Conservation (phyloP, 2,113 vertebrate genomes). For the Xenotilapia longispinis region DNA sequence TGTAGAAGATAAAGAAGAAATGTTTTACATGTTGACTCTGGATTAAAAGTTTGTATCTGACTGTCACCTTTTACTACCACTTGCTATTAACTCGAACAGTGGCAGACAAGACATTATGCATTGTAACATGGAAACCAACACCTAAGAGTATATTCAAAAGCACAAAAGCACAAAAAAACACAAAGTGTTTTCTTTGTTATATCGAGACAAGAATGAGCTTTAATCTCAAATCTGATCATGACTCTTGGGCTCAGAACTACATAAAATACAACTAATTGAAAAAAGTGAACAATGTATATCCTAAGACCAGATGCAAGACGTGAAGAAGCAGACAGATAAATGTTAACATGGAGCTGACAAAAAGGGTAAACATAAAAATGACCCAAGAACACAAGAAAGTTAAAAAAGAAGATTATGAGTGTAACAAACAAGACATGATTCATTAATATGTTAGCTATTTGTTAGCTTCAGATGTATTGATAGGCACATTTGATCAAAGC, state of each 20-base stretch:
- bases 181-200: neutral
- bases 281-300: neutral
- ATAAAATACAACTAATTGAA: neutral
- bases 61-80: neutral
- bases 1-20: neutral
- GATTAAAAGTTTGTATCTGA: neutral
- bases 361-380: neutral
- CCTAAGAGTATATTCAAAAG: neutral
- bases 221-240: neutral
- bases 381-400: neutral
- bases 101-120: neutral
- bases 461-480: neutral
- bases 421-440: neutral
- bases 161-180: neutral
- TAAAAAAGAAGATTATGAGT: neutral
- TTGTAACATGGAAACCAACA: neutral
- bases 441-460: neutral
- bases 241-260: neutral
- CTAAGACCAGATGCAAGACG: neutral
- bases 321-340: neutral
- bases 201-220: neutral
- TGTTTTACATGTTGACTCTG: neutral
- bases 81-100: neutral
- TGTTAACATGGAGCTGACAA: neutral
- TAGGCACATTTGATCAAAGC: neutral